Evolutionary conservation across 1,140 invertebrate genomes (phyloP), one percentile per base, ranked within the genome.

Genomic region (Pseudoatta argentina): DNA sequence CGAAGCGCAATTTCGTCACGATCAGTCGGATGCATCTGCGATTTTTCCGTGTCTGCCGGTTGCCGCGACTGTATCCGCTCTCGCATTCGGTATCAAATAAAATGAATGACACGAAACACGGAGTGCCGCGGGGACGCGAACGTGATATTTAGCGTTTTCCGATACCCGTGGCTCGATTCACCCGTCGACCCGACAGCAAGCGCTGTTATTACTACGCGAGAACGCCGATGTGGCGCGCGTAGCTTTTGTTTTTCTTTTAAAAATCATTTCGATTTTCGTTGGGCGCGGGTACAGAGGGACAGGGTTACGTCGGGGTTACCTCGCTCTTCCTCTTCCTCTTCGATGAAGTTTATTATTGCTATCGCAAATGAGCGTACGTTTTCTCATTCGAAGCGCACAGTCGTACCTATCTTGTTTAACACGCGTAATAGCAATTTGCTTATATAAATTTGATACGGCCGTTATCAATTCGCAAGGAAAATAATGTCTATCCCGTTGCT

Each of bases 111-210:
- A 89, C 89, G 71, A 89, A 93, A 91, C 39, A 48, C 93, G 85
- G 86, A 87, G 87, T 53, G 53, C 87, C 89, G 78, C 83, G 85
- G 82, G 89, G 88, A 88, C 87, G 87, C 85, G 87, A 88, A 72
- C 86, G 90, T 86, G 90, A 93, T 93, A 93, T 94, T 94, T 94
- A 94, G 89, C 90, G 93, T 94, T 94, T 94, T 94, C 92, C 94
- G 90, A 94, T 93, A 93, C 81, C 59, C 86, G 88, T 87, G 87
- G 78, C 57, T 86, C 82, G 67, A 61, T 83, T 87, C 66, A 61
- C 87, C 82, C 66, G 78, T 71, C 79, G 44, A 72, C 61, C 61
- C 48, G 48, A 48, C 81, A 76, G 21, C 61, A 14, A 18, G 18
- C 53, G 48, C 57, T 89, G 88, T 89, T 89, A 89, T 89, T 88